Base-by-base conservation (phyloP, 2,888 invertebrate species). In the Frankliniella intonsa region DNA sequence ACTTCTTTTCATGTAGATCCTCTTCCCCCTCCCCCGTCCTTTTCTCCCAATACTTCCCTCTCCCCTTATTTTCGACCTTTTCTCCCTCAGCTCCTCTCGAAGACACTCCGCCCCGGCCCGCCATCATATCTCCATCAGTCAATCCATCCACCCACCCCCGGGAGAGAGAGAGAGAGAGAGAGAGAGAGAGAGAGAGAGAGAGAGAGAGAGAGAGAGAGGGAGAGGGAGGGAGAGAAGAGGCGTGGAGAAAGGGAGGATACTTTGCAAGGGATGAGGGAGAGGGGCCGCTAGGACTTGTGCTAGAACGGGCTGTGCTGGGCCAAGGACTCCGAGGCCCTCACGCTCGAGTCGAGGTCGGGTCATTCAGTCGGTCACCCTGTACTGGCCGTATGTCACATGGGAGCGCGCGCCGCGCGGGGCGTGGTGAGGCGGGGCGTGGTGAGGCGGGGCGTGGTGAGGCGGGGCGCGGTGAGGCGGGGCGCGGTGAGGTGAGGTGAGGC, bases 1-100 rank as follows among this genome's bases (percentile, higher is more conserved):
- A 76, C 69, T 76, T 76, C 69, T 76, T 76, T 76, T 76, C 69
- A 76, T 76, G 69, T 76, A 76, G 69, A 76, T 76, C 69, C 69
- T 22, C 22, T 22, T n/a, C 69, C 19, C 22, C 22, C n/a, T 22
- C 22, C 22, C 8, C 3, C 69, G 19, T 22, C 17, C 69, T 69
- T 11, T n/a, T 22, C 69, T 12, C 69, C 25, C 10, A 11, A 14
- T 38, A 38, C 38, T 38, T 38, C 17, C 62, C 25, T 12, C 22
- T 25, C 69, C 69, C 69, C 22, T 12, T 22, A 62, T 62, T 62
- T 62, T 62, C 62, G 62, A 62, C 62, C 62, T 62, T 62, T 62
- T 17, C 62, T 62, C n/a, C 62, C 62, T 14, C 55, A 55, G 17
- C 62, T 62, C 62, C 62, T 62, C 62, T 62, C 55, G 55, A 55